Conservation (phyloP, 23 tunicate genomes). For the Ciona savignyi region DNA sequence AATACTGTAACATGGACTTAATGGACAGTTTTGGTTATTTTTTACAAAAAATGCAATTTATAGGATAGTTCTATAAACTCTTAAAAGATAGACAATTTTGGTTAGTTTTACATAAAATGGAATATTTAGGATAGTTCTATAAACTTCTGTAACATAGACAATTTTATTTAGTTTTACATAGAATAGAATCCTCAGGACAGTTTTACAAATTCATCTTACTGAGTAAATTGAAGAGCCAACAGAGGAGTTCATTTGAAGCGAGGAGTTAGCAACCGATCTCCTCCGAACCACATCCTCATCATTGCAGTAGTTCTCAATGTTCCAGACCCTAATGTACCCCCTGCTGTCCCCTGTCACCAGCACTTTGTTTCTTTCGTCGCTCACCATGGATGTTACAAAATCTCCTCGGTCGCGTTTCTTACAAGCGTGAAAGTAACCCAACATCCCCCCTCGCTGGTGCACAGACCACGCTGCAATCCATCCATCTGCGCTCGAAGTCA, state of each 20-base stretch:
- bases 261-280: background rate
- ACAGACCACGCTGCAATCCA: constrained; percentile 86
- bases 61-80: too few species aligned
- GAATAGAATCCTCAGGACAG: too few species aligned
- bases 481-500: constrained; percentile 46
- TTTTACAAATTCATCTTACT: background rate
- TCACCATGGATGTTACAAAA: constrained; percentile 54
- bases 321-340: constrained; percentile 72
- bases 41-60: too few species aligned
- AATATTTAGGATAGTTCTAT: too few species aligned
- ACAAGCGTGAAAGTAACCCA: constrained; percentile 44
- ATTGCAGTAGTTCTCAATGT: constrained; percentile 51
- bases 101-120: too few species aligned
- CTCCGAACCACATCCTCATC: constrained; percentile 16
- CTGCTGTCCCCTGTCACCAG: constrained; percentile 69
- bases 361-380: constrained; percentile 27
- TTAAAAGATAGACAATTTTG: too few species aligned
- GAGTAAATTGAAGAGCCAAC: background rate
- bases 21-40: too few species aligned
- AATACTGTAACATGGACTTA: too few species aligned
- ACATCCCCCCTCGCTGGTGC: constrained; percentile 70
- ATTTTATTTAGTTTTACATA: too few species aligned
- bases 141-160: too few species aligned
- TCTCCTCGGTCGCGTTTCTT: constrained; percentile 19
- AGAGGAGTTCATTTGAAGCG: background rate